These are phyloP conservation scores for Agrotis ipsilon DNA, from an alignment of 2,888 invertebrate species.

Conservation along the genomic window DNA sequence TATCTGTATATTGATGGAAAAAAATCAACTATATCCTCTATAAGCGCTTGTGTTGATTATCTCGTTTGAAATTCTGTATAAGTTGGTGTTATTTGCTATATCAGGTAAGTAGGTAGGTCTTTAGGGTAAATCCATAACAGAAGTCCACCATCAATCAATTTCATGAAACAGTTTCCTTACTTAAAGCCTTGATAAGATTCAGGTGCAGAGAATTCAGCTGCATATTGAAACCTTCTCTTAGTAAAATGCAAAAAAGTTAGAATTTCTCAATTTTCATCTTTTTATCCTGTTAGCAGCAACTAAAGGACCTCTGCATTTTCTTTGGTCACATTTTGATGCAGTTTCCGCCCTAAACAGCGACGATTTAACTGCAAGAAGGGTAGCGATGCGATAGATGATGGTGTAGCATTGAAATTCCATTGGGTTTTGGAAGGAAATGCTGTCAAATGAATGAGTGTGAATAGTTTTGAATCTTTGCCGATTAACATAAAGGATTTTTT, in stretches of 20 bases:
- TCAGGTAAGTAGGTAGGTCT: background rate
- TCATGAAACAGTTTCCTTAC: background rate
- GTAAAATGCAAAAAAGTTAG: background rate
- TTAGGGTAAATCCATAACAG: background rate
- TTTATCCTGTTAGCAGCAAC: slow-evolving; percentile 1
- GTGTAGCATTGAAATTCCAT: background rate
- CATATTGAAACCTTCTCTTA: background rate
- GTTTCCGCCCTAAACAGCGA: background rate
- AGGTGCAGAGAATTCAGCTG: background rate
- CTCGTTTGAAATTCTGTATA: background rate
- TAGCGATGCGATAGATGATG: background rate
- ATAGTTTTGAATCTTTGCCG: background rate
- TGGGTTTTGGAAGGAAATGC: slow-evolving; percentile 4
- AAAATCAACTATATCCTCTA: background rate
- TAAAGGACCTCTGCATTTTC: background rate
- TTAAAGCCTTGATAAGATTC: background rate
- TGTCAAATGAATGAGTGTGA: background rate
- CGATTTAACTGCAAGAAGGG: background rate
- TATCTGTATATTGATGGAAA: slow-evolving; percentile 3
- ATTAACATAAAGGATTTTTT: too few species aligned
- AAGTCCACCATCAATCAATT: too few species aligned
- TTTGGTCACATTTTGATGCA: slow-evolving; percentile 1
- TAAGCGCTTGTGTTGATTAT: background rate
- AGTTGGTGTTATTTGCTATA: background rate
- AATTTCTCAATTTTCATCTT: background rate